Evolutionary conservation across 2,888 invertebrate species (phyloP).

Genomic region (Ophion obscuratus): DNA sequence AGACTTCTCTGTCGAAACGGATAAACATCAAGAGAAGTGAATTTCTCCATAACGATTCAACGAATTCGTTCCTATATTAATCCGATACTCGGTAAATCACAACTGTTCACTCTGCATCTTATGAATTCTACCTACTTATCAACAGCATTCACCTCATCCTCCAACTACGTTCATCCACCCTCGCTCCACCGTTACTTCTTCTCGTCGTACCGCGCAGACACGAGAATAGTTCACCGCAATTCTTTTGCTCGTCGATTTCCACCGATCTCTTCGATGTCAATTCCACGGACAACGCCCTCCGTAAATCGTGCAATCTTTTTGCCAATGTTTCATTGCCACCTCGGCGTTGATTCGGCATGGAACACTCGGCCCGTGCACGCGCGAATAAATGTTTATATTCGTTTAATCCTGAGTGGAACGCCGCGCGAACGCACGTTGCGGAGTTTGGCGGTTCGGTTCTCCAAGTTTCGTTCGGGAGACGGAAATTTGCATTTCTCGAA

Average conservation of each 20-base stretch:
- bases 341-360: too few relatives aligned
- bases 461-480: conserved; percentile 5
- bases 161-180: too few relatives aligned
- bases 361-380: too few relatives aligned
- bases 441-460: too few relatives aligned
- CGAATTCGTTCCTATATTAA: not conserved
- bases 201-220: not conserved
- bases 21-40: not conserved
- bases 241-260: not conserved
- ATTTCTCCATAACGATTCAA: not conserved
- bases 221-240: not conserved
- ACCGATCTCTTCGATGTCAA: not conserved
- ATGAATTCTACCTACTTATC: not conserved
- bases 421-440: too few relatives aligned
- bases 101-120: not conserved
- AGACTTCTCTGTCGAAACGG: not conserved
- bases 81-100: not conserved
- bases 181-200: not conserved
- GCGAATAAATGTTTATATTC: too few relatives aligned
- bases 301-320: not conserved
- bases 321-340: not conserved
- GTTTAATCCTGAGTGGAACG: too few relatives aligned
- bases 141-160: not conserved
- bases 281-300: not conserved
- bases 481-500: conserved; percentile 24